Evolutionary conservation across 2,113 vertebrate genomes (phyloP).

Genomic region (Xenopus borealis): DNA sequence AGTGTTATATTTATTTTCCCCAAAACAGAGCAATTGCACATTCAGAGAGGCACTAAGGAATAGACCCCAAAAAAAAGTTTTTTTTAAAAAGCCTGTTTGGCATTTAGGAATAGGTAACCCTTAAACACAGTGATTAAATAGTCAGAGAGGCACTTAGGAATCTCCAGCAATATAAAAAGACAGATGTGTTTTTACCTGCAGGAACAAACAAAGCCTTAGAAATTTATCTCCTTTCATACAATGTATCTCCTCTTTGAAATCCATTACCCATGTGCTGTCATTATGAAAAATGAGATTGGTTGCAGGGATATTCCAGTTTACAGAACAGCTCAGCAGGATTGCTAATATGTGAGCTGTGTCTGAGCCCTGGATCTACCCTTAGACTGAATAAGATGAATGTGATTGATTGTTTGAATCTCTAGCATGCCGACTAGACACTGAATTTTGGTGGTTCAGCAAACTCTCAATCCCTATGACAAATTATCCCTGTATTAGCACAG

Average conservation of each 20-base stretch:
- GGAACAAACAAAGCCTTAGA: neutral
- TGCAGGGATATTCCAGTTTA: slow-evolving; percentile 11
- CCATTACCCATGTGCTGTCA: slow-evolving; percentile 8
- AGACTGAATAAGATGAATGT: neutral
- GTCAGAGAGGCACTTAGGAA: too few relatives aligned
- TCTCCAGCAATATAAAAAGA: too few relatives aligned
- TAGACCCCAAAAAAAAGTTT: too few relatives aligned
- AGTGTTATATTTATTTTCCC: too few relatives aligned
- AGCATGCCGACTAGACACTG: slow-evolving; percentile 14
- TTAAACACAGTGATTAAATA: too few relatives aligned
- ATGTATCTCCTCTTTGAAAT: slow-evolving; percentile 4
- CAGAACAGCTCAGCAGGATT: slow-evolving; percentile 21
- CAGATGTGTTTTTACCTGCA: neutral
- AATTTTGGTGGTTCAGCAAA: slow-evolving; percentile 21
- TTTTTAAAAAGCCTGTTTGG: too few relatives aligned
- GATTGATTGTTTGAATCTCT: slow-evolving; percentile 21
- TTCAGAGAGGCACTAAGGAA: too few relatives aligned
- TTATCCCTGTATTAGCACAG: slow-evolving; percentile 3
- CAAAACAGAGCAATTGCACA: too few relatives aligned
- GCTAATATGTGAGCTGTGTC: slow-evolving; percentile 4
- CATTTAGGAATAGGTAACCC: too few relatives aligned
- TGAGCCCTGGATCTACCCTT: neutral
- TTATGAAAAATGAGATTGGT: slow-evolving; percentile 20
- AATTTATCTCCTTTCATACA: neutral
- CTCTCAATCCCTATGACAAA: slow-evolving; percentile 18